These are phyloP conservation scores for Stomatorhinus walkeri DNA, from an alignment of 2,797 vertebrate species.

Conservation along the genomic window DNA sequence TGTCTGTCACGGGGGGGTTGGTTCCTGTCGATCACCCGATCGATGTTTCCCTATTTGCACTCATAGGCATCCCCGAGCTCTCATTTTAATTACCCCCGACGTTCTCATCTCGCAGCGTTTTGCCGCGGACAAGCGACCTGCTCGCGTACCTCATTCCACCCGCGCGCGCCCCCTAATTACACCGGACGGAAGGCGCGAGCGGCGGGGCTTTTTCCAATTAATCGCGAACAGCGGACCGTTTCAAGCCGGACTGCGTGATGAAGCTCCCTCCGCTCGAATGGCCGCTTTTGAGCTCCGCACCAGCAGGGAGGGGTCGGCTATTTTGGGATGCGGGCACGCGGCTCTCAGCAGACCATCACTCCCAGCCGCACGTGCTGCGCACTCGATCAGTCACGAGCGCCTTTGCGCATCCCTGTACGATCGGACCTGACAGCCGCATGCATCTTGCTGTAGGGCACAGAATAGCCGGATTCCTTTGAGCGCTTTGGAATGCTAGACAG, in stretches of 20 bases:
- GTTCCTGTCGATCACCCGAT: not conserved
- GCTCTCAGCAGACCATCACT: not conserved
- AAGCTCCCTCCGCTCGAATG: not conserved
- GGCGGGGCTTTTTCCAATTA: conserved; percentile 7
- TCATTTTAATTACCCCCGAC: not conserved
- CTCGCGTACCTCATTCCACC: no score
- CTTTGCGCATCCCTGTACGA: not conserved
- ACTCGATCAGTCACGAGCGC: not conserved
- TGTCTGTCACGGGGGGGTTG: not conserved
- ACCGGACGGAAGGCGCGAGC: not conserved
- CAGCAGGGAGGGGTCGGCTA: not conserved
- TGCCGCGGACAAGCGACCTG: not conserved
- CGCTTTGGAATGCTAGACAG: not conserved
- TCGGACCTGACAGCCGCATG: not conserved
- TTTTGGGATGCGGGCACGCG: not conserved
- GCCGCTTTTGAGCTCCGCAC: not conserved
- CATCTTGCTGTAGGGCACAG: not conserved
- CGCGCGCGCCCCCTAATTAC: not conserved
- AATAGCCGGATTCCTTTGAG: not conserved
- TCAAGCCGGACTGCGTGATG: not conserved
- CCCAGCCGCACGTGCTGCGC: not conserved
- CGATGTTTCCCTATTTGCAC: not conserved
- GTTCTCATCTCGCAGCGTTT: not conserved
- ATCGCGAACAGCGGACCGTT: not conserved
- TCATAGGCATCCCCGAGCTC: not conserved